Evolutionary conservation across 2,113 vertebrate species (phyloP).

Genomic region (Eubucco bourcierii): DNA sequence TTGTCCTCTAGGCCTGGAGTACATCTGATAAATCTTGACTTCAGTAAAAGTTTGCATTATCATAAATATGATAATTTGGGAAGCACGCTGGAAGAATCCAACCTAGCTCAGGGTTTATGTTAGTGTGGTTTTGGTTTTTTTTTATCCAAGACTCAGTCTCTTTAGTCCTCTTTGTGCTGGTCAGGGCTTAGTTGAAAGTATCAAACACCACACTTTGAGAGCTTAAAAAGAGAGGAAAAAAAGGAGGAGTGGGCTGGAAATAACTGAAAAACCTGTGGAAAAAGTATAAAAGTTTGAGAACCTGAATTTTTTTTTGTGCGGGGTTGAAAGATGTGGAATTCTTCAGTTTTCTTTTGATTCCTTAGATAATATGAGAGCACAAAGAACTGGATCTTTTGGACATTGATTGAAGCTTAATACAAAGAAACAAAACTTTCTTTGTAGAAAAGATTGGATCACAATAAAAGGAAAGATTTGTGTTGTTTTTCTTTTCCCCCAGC

Average conservation of each 20-base stretch:
- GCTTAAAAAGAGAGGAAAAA: neutral
- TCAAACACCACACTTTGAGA: neutral
- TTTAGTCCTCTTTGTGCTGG: neutral
- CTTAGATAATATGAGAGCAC: neutral
- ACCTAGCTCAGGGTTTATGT: neutral
- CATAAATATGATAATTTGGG: neutral
- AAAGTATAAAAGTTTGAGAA: neutral
- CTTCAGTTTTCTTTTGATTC: neutral
- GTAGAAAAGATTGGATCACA: neutral
- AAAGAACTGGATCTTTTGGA: neutral
- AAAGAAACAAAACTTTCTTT: neutral
- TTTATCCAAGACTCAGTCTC: neutral
- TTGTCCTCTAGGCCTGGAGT: neutral
- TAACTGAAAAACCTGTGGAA: neutral
- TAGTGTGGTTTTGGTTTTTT: neutral
- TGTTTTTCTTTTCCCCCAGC: neutral
- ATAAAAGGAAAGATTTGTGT: neutral
- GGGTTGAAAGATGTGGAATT: neutral
- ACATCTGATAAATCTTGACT: neutral
- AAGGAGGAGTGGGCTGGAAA: neutral
- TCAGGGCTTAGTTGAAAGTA: neutral
- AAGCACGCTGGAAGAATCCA: neutral
- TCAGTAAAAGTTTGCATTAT: neutral
- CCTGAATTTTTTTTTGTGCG: neutral
- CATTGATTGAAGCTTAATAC: neutral